These are phyloP conservation scores for Rhabdomys pumilio DNA, from an alignment of 2,797 vertebrate genomes.

Conservation along the genomic window DNA sequence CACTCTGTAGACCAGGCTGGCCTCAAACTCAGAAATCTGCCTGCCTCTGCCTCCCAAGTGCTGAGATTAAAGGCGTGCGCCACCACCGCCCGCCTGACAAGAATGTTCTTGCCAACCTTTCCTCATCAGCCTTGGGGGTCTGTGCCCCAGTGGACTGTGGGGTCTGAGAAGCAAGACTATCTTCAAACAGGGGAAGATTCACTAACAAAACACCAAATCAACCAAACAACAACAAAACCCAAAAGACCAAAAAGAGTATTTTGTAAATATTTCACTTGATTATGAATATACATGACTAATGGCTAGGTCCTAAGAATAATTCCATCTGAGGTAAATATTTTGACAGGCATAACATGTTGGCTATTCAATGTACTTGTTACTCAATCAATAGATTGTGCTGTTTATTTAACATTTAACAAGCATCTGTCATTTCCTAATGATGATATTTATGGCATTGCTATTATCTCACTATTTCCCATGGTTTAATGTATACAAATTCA, in stretches of 20 bases:
- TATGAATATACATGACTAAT: background rate
- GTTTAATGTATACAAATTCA: background rate
- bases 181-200: background rate
- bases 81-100: background rate
- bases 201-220: background rate
- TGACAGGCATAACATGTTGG: background rate
- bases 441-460: background rate
- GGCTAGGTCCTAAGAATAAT: background rate
- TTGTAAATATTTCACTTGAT: background rate
- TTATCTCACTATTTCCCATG: background rate
- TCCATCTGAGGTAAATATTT: slow-evolving; percentile 5
- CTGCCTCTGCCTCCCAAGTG: too few relatives aligned
- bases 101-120: background rate
- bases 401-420: slow-evolving; percentile 20
- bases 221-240: background rate
- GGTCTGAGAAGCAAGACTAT: slow-evolving; percentile 6
- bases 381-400: background rate
- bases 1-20: too few relatives aligned
- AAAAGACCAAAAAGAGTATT: background rate
- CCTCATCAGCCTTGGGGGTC: background rate
- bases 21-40: too few relatives aligned
- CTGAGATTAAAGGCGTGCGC: too few relatives aligned
- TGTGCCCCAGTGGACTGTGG: background rate
- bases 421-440: background rate
- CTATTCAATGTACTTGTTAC: background rate